Evolutionary conservation across 2,113 vertebrate genomes (phyloP).

Genomic region (Ploceus nigricollis): DNA sequence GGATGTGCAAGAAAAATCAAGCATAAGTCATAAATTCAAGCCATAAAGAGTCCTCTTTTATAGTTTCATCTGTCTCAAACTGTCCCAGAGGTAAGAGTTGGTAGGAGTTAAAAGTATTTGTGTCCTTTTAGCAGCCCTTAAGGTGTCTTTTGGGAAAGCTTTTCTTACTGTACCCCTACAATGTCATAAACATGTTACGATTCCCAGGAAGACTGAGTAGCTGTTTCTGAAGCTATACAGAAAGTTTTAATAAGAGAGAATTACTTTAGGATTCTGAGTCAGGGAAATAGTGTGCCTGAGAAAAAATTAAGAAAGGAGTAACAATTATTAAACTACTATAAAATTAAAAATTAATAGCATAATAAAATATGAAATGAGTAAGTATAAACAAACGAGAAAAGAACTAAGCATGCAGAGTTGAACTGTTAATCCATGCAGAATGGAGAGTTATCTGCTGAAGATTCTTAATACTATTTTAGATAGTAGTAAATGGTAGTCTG

Average conservation of each 20-base stretch:
- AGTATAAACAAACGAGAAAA: not conserved
- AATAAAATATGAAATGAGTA: not conserved
- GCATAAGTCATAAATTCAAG: not conserved
- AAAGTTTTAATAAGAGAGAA: not conserved
- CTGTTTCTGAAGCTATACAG: not conserved
- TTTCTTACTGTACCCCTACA: not conserved
- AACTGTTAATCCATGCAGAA: not conserved
- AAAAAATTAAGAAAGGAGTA: not conserved
- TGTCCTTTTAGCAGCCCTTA: not conserved
- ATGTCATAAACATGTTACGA: not conserved
- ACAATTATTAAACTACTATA: not conserved
- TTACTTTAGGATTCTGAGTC: not conserved
- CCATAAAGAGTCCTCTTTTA: not conserved
- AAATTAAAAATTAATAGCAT: not conserved
- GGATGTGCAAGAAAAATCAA: not conserved
- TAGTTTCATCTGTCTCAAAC: not conserved
- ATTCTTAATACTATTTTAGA: not conserved
- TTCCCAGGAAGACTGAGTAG: not conserved
- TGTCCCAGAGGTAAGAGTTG: not conserved
- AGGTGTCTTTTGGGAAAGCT: not conserved
- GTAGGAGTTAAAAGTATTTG: not conserved
- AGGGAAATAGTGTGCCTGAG: not conserved
- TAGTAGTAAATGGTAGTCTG: not conserved
- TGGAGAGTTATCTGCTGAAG: not conserved
- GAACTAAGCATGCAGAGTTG: not conserved